Percentiles rank a stretch among this genome's conserved stretches.
Evolutionary conservation across 2,888 invertebrate species (phyloP).

Genomic region (Bursaphelenchus okinawaensis): DNA sequence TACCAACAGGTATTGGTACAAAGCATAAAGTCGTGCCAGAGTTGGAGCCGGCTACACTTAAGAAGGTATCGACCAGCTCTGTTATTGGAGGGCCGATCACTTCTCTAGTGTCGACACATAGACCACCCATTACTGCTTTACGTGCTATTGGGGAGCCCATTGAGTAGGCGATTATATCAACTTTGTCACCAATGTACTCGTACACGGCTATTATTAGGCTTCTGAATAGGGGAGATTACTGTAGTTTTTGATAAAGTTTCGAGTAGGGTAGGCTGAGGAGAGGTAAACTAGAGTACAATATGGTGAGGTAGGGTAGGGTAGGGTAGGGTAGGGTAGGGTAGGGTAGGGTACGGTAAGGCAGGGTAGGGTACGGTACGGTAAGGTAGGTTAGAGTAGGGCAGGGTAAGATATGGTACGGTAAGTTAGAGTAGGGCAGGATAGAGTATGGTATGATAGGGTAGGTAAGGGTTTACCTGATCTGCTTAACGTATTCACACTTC

Average conservation of each 20-base stretch:
- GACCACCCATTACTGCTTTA: conserved; percentile 39
- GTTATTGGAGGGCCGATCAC: conserved; percentile 52
- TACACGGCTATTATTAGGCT: conserved; percentile 54
- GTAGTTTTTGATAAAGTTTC: too few relatives aligned
- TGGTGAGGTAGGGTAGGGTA: too few relatives aligned
- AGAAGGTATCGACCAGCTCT: conserved; percentile 52
- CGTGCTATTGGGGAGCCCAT: conserved; percentile 56
- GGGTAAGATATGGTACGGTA: too few relatives aligned
- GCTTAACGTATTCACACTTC: conserved; percentile 55
- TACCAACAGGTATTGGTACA: conserved; percentile 54
- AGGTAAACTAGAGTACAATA: too few relatives aligned
- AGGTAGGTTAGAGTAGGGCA: too few relatives aligned
- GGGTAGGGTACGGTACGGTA: too few relatives aligned
- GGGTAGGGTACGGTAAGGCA: too few relatives aligned
- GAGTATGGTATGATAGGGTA: too few relatives aligned
- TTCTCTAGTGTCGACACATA: conserved; percentile 40
- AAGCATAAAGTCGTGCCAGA: conserved; percentile 50
- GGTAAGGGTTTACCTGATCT: conserved; percentile 34
- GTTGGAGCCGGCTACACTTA: conserved; percentile 56
- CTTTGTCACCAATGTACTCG: conserved; percentile 53
- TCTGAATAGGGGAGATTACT: conserved; percentile 29
- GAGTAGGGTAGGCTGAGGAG: too few relatives aligned
- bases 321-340: too few relatives aligned
- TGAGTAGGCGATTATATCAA: conserved; percentile 54
- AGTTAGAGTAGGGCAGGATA: too few relatives aligned